Percentiles rank a stretch among this genome's conserved stretches.
phyloP scores from a whole-genome alignment of 2,113 vertebrate genomes.

The Dinomys branickii region DNA sequence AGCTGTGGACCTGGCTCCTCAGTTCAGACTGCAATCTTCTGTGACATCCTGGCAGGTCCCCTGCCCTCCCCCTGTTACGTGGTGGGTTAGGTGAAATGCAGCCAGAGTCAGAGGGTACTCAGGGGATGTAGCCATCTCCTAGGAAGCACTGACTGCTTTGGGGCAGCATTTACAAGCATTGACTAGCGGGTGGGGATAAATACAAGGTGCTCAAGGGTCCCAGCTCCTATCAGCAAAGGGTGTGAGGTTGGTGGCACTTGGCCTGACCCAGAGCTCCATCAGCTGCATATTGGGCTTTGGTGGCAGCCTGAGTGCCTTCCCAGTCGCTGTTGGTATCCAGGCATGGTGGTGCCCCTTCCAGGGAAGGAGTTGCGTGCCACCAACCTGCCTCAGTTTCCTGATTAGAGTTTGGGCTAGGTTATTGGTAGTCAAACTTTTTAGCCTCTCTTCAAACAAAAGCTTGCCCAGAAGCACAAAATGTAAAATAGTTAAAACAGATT shows the following conservation, averaged over 20 bases:
- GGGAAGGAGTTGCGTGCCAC: neutral
- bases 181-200: too few species aligned
- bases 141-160: neutral
- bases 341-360: neutral
- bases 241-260: neutral
- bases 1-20: neutral
- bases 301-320: neutral
- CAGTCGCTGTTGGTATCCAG: too few species aligned
- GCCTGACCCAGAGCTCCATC: neutral
- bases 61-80: neutral
- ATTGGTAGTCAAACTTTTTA: neutral
- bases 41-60: neutral
- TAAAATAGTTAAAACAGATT: neutral
- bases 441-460: neutral
- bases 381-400: neutral
- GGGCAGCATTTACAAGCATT: neutral
- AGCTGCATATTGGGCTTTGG: neutral
- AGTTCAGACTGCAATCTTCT: neutral
- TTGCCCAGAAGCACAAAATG: neutral
- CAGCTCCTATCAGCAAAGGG: neutral
- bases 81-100: neutral
- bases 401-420: neutral
- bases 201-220: fast-evolving
- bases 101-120: neutral
- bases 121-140: neutral